These are phyloP conservation scores for Zalophus californianus DNA, from an alignment of 2,797 vertebrate genomes.

Conservation along the genomic window DNA sequence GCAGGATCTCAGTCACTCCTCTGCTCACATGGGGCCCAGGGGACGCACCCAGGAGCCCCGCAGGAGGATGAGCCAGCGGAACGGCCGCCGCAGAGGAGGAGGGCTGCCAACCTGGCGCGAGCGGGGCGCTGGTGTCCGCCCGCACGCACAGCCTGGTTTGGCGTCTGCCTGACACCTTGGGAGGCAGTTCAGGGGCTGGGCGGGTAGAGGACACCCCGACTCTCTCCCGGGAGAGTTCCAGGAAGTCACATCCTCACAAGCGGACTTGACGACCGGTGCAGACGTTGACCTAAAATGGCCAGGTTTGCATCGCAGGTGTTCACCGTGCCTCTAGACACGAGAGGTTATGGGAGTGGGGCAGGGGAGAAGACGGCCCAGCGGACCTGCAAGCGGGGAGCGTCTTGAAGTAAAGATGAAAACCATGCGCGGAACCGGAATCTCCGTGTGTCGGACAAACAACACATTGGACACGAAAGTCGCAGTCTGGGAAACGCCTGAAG, in stretches of 20 bases:
- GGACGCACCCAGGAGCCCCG: rapidly evolving
- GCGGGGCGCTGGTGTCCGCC: too few species aligned
- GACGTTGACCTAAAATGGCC: background rate
- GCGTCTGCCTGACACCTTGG: too few species aligned
- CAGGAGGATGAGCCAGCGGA: too few species aligned
- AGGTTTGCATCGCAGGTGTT: background rate
- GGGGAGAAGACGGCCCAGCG: too few species aligned
- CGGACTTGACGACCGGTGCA: too few species aligned
- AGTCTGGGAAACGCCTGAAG: too few species aligned
- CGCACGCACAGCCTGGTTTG: too few species aligned
- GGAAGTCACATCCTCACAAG: background rate
- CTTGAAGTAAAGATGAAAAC: background rate
- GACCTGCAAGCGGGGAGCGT: too few species aligned
- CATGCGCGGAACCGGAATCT: background rate
- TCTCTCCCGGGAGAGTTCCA: background rate
- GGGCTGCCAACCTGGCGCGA: too few species aligned
- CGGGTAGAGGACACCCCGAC: too few species aligned
- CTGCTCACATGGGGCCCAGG: too few species aligned
- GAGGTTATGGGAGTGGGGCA: background rate
- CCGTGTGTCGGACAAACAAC: background rate
- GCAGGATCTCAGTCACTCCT: background rate
- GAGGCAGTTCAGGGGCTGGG: too few species aligned
- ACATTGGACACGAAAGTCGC: rapidly evolving
- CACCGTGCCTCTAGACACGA: background rate
- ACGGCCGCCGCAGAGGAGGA: background rate